Evolutionary conservation across 2,888 invertebrate species (phyloP), one percentile per base, ranked within the genome.

Genomic region (Frankliniella intonsa): DNA sequence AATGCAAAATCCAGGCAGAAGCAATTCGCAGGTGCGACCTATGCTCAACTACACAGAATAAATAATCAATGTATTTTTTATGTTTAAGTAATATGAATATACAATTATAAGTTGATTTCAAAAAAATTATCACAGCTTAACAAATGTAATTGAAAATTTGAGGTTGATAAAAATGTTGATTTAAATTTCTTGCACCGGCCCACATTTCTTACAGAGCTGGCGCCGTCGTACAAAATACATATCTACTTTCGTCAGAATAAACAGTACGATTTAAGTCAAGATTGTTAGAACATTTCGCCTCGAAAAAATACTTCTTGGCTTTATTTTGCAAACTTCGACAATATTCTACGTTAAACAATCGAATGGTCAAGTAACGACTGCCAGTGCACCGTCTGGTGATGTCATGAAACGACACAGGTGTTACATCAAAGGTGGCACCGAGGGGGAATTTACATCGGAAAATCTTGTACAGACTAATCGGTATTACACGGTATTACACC

Each of bases 121-220:
- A 76, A 76, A 55, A 14, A 76, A 76, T 76, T 76, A 76, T 76
- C 69, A 76, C 69, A 76, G 69, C 22, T 76, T 76, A 76, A 76
- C 69, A 76, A 76, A 76, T 76, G 69, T 76, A 76, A 76, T 76
- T 76, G 69, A 76, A 76, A 76, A 76, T 76, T 76, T 76, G 69
- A 76, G 69, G 69, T 22, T 76, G 69, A 76, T 76, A 76, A 76
- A 76, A 76, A 76, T 22, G 25, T 25, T 76, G 69, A 22, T 76
- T 19, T 76, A 76, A 76, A 25, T 25, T 25, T 25, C 1, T 22
- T 22, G 69, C 25, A 76, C 69, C 69, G 38, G 38, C 38, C 3
- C 38, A 38, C 38, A 38, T 38, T 38, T 38, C 12, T 76, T 76
- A 69, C 69, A 62, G 7, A 62, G 17, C n/a, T n/a, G 69, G 22